Conservation (phyloP, 2,113 vertebrate species). For the Tretioscincus oriximinensis region DNA sequence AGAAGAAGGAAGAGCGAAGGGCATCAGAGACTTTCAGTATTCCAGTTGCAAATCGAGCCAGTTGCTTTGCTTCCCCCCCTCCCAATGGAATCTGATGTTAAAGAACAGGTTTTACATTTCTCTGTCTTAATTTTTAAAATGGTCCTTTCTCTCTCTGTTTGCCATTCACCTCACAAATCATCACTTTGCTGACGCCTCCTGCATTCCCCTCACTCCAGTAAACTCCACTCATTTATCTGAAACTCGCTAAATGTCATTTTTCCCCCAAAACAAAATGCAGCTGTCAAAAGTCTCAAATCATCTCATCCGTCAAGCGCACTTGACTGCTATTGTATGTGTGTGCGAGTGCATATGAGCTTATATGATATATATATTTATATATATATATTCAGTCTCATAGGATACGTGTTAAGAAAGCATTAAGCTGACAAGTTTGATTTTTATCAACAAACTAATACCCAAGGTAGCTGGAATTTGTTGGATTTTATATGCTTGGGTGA, state of each 20-base stretch:
- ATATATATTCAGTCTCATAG: no score
- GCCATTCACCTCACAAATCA: constrained; percentile 51
- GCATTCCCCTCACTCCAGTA: constrained; percentile 43
- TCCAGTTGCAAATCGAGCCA: accelerated
- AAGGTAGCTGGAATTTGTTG: constrained; percentile 1
- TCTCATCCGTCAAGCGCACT: constrained; percentile 58
- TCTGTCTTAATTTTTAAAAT: constrained; percentile 12
- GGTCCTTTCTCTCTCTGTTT: not conserved
- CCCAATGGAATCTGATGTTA: not conserved
- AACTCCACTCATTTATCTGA: constrained; percentile 63
- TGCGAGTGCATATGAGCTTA: not conserved
- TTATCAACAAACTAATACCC: not conserved
- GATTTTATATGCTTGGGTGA: not conserved
- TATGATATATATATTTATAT: no score
- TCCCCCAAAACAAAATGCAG: constrained; percentile 49
- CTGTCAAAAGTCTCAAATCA: constrained; percentile 57
- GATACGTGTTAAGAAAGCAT: accelerated
- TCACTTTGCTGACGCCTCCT: constrained; percentile 14
- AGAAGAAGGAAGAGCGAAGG: no score
- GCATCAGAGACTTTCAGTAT: accelerated
- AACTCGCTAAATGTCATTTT: constrained; percentile 40
- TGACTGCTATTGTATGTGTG: not conserved
- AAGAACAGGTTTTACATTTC: not conserved
- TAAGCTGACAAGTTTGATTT: constrained; percentile 23
- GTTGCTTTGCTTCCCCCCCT: accelerated